Evolutionary conservation across 2,888 invertebrate species (phyloP).

Genomic region (Agriopis marginaria): DNA sequence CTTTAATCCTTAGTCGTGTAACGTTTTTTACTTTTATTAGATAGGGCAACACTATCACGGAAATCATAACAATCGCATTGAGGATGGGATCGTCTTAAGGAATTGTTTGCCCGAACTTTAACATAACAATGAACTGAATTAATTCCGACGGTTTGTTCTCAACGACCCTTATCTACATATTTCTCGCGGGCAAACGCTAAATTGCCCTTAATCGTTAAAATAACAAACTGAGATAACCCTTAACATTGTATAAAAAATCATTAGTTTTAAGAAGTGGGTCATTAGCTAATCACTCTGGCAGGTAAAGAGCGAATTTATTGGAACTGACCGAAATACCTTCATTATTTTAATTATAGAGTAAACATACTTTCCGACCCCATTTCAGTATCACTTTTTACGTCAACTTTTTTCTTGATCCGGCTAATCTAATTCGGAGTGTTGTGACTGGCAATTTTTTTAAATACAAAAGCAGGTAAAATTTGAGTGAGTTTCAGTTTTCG

Average conservation of each 20-base stretch:
- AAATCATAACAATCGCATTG: slow-evolving; percentile 50
- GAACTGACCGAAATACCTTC: slow-evolving; percentile 71
- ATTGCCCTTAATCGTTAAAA: slow-evolving; percentile 70
- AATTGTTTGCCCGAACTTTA: slow-evolving; percentile 59
- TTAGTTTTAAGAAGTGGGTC: slow-evolving; percentile 53
- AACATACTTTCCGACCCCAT: slow-evolving; percentile 64
- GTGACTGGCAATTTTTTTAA: slow-evolving; percentile 28
- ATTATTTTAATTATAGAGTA: slow-evolving; percentile 83
- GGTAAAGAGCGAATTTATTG: slow-evolving; percentile 73
- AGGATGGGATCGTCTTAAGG: slow-evolving; percentile 43
- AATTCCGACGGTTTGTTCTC: slow-evolving; percentile 57
- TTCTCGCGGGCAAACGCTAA: slow-evolving; percentile 69
- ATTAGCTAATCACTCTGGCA: slow-evolving; percentile 76
- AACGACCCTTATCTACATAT: slow-evolving; percentile 58
- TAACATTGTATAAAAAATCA: slow-evolving; percentile 46
- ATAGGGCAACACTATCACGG: slow-evolving; percentile 42
- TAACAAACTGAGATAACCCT: slow-evolving; percentile 59
- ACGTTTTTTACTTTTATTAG: slow-evolving; percentile 37
- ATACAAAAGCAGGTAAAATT: slow-evolving; percentile 26
- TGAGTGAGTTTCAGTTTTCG: not conserved
- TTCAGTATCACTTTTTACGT: slow-evolving; percentile 50
- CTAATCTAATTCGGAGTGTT: slow-evolving; percentile 35
- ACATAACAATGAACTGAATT: slow-evolving; percentile 73
- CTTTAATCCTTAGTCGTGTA: slow-evolving; percentile 51
- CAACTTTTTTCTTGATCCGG: slow-evolving; percentile 28